Base-by-base conservation (phyloP, 1,140 invertebrate genomes). In the Lethrus apterus region DNA sequence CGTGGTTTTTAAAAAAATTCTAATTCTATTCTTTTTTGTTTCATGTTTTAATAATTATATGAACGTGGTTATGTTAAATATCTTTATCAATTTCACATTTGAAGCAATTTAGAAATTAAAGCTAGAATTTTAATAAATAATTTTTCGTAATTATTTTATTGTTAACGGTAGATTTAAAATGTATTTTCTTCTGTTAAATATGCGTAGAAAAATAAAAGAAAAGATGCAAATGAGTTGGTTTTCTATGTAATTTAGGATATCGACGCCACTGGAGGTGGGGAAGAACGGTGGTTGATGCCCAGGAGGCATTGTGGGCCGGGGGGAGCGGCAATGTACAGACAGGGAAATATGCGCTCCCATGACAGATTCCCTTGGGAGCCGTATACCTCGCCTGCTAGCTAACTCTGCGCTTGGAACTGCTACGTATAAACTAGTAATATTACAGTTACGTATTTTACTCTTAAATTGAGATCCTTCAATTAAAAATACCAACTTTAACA, bases 291-390 rank as follows among this genome's bases (percentile, higher is more conserved):
- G 47, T 45, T 35, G 44, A 32, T 35, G 44, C 51, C 51, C 48
- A 45, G 42, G 54, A 46, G 47, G 44, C 32, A 17, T 42, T 43
- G 35, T 36, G 45, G 52, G 34, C 47, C 51, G 52, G 51, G 44
- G 56, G 50, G 47, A 48, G 40, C 7, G 40, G 54, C 48, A 56
- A 42, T 40, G 38, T 38, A 51, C 57, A 56, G 57, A 55, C 57
- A 51, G 57, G 57, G 57, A 59, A 59, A 59, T 59, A 59, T 57
- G 57, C 57, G 55, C 54, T 59, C 57, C 57, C 57, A 59, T 59
- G 55, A 52, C 52, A 54, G 41, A 38, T 11, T 59, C 57, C 57
- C 57, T 43, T 42, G 55, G 57, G 57, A 59, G 55, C 42, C 55
- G 54, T 59, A 56, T 57, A 59, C 51, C 57, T 59, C 54, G 50